phyloP scores from a whole-genome alignment of 2,797 vertebrate genomes.

The Scomberomorus guttatus region DNA sequence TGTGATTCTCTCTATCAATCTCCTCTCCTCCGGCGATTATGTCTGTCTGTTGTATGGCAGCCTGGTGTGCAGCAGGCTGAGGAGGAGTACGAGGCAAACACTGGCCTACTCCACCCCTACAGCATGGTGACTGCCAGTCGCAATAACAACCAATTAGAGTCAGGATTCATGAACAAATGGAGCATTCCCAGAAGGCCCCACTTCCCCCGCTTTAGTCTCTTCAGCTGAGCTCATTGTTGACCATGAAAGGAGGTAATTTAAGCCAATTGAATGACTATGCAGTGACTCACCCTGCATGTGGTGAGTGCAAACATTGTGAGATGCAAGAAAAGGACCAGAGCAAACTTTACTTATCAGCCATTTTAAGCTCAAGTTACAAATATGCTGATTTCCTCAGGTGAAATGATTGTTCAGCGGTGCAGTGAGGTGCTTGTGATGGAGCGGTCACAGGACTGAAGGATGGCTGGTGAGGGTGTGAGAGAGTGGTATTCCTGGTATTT shows the following conservation, averaged over 20 bases:
- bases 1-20: slow-evolving; percentile 16
- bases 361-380: slow-evolving; percentile 74
- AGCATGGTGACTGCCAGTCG: slow-evolving; percentile 77
- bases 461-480: slow-evolving; percentile 31
- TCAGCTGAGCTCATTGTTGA: slow-evolving; percentile 86
- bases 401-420: slow-evolving; percentile 18
- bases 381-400: slow-evolving; percentile 53
- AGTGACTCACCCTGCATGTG: slow-evolving; percentile 84
- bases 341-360: slow-evolving; percentile 74
- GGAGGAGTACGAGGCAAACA: slow-evolving; percentile 59
- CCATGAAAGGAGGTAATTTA: slow-evolving; percentile 89
- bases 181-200: slow-evolving; percentile 80
- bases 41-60: slow-evolving; percentile 28
- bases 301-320: slow-evolving; percentile 80
- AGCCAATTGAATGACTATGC: slow-evolving; percentile 84
- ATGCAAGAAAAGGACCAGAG: slow-evolving; percentile 66
- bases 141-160: slow-evolving; percentile 85
- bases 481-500: slow-evolving; percentile 66
- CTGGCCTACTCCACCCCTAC: slow-evolving; percentile 71
- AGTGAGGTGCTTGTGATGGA: neutral
- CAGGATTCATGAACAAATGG: slow-evolving; percentile 82
- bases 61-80: slow-evolving; percentile 48
- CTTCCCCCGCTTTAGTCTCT: slow-evolving; percentile 77
- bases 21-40: slow-evolving; percentile 18
- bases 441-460: slow-evolving; percentile 20